phyloP scores from a whole-genome alignment of 2,113 vertebrate species.

The Phalacrocorax pelagicus region DNA sequence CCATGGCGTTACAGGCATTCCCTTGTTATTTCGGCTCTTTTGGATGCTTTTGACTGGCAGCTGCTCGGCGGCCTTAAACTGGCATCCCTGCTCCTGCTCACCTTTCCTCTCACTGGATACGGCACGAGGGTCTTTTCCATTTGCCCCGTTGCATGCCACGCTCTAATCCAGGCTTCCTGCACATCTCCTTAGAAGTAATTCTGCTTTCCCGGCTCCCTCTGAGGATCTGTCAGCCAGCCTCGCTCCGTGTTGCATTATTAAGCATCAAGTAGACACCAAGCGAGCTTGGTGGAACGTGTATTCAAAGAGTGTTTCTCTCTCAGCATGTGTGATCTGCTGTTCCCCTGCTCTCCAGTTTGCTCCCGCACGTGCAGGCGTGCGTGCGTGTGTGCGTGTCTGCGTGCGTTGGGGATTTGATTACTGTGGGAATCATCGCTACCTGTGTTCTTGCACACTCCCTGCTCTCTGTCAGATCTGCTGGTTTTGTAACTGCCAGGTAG shows the following conservation, averaged over 20 bases:
- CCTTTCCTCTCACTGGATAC: neutral
- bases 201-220: neutral
- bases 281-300: neutral
- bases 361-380: rapidly evolving
- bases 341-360: neutral
- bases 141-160: neutral
- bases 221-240: neutral
- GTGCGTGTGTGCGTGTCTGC: rapidly evolving
- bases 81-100: neutral
- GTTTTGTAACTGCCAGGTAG: slow-evolving; percentile 14
- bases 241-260: neutral
- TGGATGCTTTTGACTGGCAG: neutral
- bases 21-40: neutral
- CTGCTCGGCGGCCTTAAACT: neutral
- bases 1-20: neutral
- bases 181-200: neutral
- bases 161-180: neutral
- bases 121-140: neutral
- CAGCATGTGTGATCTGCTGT: neutral
- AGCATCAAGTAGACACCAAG: neutral
- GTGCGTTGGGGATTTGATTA: rapidly evolving
- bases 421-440: neutral
- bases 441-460: neutral
- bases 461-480: neutral
- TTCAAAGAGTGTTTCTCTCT: neutral